A percentile compares a stretch with the other conserved stretches of the same genome.
Evolutionary conservation across 2,888 invertebrate genomes (phyloP).

Genomic region (Glaucopsyche alexis): DNA sequence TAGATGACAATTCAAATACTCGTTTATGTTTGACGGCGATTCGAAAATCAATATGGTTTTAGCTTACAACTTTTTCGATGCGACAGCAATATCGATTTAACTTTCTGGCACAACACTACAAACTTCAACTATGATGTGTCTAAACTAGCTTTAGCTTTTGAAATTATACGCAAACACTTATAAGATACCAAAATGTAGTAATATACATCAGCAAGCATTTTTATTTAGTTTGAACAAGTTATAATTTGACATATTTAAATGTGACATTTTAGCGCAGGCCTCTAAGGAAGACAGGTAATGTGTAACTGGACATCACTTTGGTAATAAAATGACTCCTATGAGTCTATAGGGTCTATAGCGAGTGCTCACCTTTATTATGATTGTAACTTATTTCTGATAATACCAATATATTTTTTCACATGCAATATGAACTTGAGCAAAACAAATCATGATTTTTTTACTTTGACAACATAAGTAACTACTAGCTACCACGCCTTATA

Average conservation of each 20-base stretch:
- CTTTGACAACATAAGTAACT: too few relatives aligned
- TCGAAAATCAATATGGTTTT: too few relatives aligned
- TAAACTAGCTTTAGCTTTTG: too few relatives aligned
- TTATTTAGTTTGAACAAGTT: conserved; percentile 38
- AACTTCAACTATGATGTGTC: too few relatives aligned
- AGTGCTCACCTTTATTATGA: conserved; percentile 35
- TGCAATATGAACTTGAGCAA: too few relatives aligned
- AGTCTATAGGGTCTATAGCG: conserved; percentile 43
- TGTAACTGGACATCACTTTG: conserved; percentile 53
- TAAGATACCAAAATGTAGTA: not conserved
- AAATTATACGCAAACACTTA: not conserved
- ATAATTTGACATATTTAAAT: not conserved
- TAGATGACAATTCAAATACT: too few relatives aligned
- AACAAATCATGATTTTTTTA: too few relatives aligned
- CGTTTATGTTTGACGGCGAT: too few relatives aligned
- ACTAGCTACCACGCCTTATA: too few relatives aligned
- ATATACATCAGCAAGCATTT: not conserved
- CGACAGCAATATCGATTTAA: too few relatives aligned
- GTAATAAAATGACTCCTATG: conserved; percentile 60
- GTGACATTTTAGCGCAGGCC: not conserved
- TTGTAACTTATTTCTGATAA: not conserved
- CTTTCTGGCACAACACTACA: too few relatives aligned
- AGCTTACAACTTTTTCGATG: too few relatives aligned
- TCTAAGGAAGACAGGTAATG: conserved; percentile 56
- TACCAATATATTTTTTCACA: not conserved